Base-by-base conservation (phyloP, 2,113 vertebrate species). In the Hemiscyllium ocellatum region DNA sequence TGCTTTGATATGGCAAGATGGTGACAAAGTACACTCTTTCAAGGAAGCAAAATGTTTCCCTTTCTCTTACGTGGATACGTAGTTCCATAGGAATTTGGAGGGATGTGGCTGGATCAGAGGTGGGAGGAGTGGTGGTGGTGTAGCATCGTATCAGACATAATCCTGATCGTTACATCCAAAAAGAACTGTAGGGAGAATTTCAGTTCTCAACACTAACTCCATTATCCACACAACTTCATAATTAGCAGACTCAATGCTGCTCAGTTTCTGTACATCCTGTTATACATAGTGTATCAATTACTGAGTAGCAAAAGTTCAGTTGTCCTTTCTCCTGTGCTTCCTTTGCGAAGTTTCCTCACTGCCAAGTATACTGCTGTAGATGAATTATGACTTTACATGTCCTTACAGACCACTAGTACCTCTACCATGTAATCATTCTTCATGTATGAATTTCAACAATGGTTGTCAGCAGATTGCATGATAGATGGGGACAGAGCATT, bases 221-320 rank as follows among this genome's bases (percentile, higher is more conserved):
- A 93, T 66, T 33, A 33, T 56, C 56, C 61, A 10, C 8, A 8
- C 50, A 61, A 61, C 33, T 37, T 66, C 10, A 10, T 33, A 7
- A 66, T 68, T n/a, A 93, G 19, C 61, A 66, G 22, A 33, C 33
- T 93, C 89, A 66, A n/a, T 93, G 61, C 6, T 93, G n/a, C 89
- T 37, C 61, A n/a, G 89, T 37, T 93, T 19, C 89, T 68, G 29
- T 33, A 66, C 37, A 13, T 91, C 20, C 89, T 91, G 20, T 61
- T 91, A 33, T 29, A 93, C 61, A 47, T 20, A 65, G 61, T 37
- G 61, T n/a, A 93, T 66, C 3, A 33, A 20, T 5, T 6, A 91
- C 29, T 91, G n/a, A 91, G 66, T 93, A 66, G 33, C 89, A 66
- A 68, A 93, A 93, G 89, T 90, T 93, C 37, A 66, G 65, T 66